Evolutionary conservation across 2,113 vertebrate species (phyloP), one percentile per base, ranked within the genome.

Genomic region (Entosphenus tridentatus): DNA sequence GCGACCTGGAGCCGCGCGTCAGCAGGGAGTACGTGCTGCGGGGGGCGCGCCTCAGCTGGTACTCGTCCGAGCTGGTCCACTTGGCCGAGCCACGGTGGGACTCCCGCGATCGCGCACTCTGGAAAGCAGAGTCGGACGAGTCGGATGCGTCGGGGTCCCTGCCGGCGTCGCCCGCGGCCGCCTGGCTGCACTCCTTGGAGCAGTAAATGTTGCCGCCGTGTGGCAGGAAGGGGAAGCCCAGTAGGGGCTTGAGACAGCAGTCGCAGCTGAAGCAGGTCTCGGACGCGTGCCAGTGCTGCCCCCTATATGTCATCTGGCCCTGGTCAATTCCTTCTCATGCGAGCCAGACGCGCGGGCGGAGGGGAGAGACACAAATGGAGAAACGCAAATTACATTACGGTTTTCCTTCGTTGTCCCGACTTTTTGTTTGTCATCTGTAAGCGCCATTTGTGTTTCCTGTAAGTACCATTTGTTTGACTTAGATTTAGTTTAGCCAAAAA

Each of bases 141-240:
- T 98, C 93, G 0, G 92, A 95, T 69, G 87, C 91, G 0, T 89
- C 87, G 69, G 88, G 85, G 71, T 98, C 93, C 21, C 62, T n/a
- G 21, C 21, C n/a, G 10, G 62, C n/a, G 21, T 65, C n/a, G 8
- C 62, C 62, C 9, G 62, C n/a, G 62, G n/a, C 21, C 0, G 89
- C 89, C 0, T 85, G 76, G 10, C 91, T 95, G 78, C 93, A 98
- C 11, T 89, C 86, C 54, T 92, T 84, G 0, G 93, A 98, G 75
- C 93, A 98, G 80, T 95, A 98, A 75, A 98, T 98, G 76, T 95
- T 92, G 18, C 92, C 93, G 77, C 96, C 92, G 75, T 95, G 95
- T 16, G 93, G 93, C 70, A 98, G 81, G 77, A 98, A 98, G 1
- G 93, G 91, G 8, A 88, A 87, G 8, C 93, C 93, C 62, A 98